A percentile compares a stretch with the other conserved stretches of the same genome.
phyloP scores from a whole-genome alignment of 2,797 vertebrate species.

The Cynopterus sphinx region DNA sequence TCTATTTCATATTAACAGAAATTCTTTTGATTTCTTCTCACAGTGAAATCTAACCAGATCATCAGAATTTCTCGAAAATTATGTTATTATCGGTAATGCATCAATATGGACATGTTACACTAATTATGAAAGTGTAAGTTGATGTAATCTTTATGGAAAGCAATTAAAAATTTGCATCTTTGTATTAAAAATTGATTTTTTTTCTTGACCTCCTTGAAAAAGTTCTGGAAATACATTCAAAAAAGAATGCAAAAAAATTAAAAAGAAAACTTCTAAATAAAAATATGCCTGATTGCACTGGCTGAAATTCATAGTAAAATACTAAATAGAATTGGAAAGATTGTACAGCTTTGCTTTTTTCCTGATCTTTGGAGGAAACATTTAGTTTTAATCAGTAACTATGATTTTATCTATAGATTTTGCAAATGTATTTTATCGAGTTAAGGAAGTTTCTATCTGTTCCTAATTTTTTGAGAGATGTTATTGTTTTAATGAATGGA shows the following conservation, averaged over 20 bases:
- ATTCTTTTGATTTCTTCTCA: neutral
- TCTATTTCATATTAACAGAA: neutral
- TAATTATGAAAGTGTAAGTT: neutral
- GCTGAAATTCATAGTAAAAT: neutral
- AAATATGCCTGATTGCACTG: neutral
- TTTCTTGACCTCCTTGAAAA: neutral
- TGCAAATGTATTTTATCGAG: neutral
- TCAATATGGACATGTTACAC: neutral
- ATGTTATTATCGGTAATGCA: neutral
- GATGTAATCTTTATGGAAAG: neutral
- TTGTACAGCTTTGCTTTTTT: too few relatives aligned
- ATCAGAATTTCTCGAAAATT: neutral
- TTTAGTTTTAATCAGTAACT: neutral
- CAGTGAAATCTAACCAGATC: neutral
- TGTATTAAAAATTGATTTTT: neutral
- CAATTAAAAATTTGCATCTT: neutral
- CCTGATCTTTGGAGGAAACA: neutral
- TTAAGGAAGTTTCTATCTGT: neutral
- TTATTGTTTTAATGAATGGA: neutral
- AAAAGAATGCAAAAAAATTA: neutral
- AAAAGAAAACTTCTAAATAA: neutral
- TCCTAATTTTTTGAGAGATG: neutral
- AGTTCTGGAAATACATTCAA: neutral
- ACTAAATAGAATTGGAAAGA: too few relatives aligned
- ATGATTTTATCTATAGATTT: neutral